Conservation (phyloP, 30 jellyfish, hydroid and myxozoan species). For the Clytia hemisphaerica region DNA sequence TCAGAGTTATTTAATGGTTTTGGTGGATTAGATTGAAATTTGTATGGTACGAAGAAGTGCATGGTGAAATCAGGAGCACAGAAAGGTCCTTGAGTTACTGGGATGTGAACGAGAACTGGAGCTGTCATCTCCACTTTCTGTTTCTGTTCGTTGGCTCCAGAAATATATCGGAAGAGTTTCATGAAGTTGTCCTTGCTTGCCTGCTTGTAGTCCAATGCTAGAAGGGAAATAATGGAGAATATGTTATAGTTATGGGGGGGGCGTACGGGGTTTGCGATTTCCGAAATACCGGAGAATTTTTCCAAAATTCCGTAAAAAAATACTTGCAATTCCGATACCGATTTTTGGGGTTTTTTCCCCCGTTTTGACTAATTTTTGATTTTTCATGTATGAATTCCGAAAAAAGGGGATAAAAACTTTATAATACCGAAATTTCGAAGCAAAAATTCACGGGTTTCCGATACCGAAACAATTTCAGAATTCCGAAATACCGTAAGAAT, state of each 20-base stretch:
- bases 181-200: background rate
- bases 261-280: background rate
- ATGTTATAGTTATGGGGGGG: background rate
- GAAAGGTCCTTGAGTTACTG: slow-evolving; percentile 18
- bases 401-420: background rate
- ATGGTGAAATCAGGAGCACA: slow-evolving; percentile 15
- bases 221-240: background rate
- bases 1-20: background rate
- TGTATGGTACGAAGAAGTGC: slow-evolving; percentile 8
- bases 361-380: no score
- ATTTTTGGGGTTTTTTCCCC: no score
- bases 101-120: background rate
- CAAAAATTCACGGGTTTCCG: no score
- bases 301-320: background rate
- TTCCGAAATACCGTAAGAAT: no score
- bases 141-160: slow-evolving; percentile 2
- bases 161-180: background rate
- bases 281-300: background rate
- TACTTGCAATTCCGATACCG: no score
- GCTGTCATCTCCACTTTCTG: slow-evolving; percentile 9
- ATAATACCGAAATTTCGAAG: background rate
- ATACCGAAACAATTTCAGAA: no score
- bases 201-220: background rate
- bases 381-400: background rate
- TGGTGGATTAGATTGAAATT: slow-evolving; percentile 4